Base-by-base conservation (phyloP, 2,888 invertebrate species). In the Tenthredo livida region DNA sequence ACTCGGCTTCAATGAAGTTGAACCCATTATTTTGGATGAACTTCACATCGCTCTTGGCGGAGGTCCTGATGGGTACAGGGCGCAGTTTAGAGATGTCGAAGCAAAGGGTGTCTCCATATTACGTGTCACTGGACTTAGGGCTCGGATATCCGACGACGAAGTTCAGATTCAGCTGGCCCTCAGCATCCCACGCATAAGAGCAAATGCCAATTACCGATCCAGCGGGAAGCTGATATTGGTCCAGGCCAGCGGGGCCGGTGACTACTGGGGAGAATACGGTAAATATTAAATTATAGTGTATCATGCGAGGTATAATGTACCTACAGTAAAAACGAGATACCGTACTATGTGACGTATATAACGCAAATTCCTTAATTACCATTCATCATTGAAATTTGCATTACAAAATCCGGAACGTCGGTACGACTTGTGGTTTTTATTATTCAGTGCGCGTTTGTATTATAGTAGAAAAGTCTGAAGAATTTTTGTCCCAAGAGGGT, bases 191-290 rank as follows among this genome's bases (percentile, higher is more conserved):
- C 96, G 96, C 93, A 97, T 97, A 91, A 95, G 96, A 90, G 97
- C 96, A 6, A 95, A 95, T 90, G 97, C 97, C 0, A 96, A 96
- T 89, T 97, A 97, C 93, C 96, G 97, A 88, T 97, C 97, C 29
- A 96, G 96, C 9, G 97, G 97, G 9, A 95, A 97, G 9, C 94
- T 97, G 85, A 96, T 97, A 88, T 94, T 97, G 86, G 96, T 97
- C 0, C 96, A 97, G 89, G 97, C 97, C 9, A 97, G 97, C 0
- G 97, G 97, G 4, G 97, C 97, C 80, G 97, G 97, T 4, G 97
- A 97, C 92, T 97, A 97, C 93, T 97, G 97, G 97, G 97, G 97
- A 85, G 97, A 97, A 94, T 97, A 97, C 90, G 97, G 97, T 97
- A 91, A 93, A 73, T 67, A 17, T 67, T 7, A 15, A 67, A 67